These are phyloP conservation scores for Pseudococcus jackbeardsleyi DNA, from an alignment of 2,888 invertebrate species.

Conservation along the genomic window DNA sequence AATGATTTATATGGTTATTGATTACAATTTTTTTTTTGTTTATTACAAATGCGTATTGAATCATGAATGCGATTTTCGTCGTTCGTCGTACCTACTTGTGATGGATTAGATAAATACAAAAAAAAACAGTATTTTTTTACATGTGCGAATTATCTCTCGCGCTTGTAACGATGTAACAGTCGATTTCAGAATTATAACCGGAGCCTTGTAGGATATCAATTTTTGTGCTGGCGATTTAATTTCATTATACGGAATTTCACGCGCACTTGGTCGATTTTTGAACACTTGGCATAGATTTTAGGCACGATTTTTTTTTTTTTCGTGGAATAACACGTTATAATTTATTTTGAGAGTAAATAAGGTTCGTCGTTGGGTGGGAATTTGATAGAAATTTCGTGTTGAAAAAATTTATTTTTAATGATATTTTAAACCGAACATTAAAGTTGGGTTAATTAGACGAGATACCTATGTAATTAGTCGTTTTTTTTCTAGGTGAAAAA, in stretches of 20 bases:
- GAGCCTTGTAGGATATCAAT: neutral
- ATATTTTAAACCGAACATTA: neutral
- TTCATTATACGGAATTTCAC: slow-evolving; percentile 5
- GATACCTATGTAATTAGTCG: neutral
- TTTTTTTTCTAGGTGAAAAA: too few relatives aligned
- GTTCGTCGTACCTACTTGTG: slow-evolving; percentile 10
- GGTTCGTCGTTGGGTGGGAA: neutral
- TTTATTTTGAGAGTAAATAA: neutral
- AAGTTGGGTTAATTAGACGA: too few relatives aligned
- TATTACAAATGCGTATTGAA: neutral
- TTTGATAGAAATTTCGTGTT: neutral
- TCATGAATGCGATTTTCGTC: slow-evolving; percentile 24
- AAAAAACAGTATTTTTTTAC: neutral
- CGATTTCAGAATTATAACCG: slow-evolving; percentile 20
- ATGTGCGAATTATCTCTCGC: neutral
- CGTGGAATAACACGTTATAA: neutral
- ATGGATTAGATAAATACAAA: neutral
- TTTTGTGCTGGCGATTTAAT: neutral
- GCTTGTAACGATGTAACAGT: slow-evolving; percentile 2
- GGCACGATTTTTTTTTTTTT: neutral
- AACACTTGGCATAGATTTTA: neutral
- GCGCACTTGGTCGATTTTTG: neutral
- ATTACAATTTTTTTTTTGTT: neutral
- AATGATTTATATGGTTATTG: neutral
- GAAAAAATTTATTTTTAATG: neutral